Percentiles rank a stretch among this genome's conserved stretches.
phyloP scores from a whole-genome alignment of 2,888 invertebrate species.

The Salpingus planirostris region DNA sequence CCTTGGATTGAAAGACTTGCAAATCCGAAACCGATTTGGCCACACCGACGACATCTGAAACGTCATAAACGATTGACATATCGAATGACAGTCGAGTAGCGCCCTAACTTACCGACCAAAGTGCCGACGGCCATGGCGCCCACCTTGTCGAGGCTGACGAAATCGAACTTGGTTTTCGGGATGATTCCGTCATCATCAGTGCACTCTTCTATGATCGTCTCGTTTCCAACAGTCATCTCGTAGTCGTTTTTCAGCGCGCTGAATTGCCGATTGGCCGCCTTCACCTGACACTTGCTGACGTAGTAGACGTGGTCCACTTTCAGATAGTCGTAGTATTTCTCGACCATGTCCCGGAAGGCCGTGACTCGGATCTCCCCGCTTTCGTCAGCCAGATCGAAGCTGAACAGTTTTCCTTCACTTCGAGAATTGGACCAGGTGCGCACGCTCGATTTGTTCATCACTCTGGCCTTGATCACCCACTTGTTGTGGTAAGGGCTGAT shows the following conservation, averaged over 20 bases:
- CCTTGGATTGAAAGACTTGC: conserved; percentile 60
- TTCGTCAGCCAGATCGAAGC: conserved; percentile 86
- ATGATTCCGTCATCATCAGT: conserved; percentile 50
- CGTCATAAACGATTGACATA: not conserved
- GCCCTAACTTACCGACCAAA: conserved; percentile 65
- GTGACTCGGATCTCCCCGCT: conserved; percentile 90
- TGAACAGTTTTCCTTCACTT: conserved; percentile 91
- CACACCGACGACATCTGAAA: conserved; percentile 80
- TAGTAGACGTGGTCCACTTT: conserved; percentile 73
- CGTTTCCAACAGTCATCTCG: conserved; percentile 80
- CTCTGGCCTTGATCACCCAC: conserved; percentile 90
- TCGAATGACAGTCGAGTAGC: too few species aligned
- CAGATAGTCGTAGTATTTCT: conserved; percentile 67
- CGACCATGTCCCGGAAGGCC: conserved; percentile 78
- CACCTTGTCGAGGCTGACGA: conserved; percentile 66
- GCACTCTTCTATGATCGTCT: conserved; percentile 42
- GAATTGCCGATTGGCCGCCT: conserved; percentile 89
- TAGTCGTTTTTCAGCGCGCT: conserved; percentile 83
- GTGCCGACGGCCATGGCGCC: conserved; percentile 57
- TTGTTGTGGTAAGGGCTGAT: conserved; percentile 92
- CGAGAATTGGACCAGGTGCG: conserved; percentile 85
- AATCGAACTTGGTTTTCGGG: conserved; percentile 70
- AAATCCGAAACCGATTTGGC: conserved; percentile 67
- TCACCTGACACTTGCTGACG: conserved; percentile 75
- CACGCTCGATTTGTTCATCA: conserved; percentile 71